Base-by-base conservation (phyloP, 2,888 invertebrate species). In the Pachycephus smyrnensis region DNA sequence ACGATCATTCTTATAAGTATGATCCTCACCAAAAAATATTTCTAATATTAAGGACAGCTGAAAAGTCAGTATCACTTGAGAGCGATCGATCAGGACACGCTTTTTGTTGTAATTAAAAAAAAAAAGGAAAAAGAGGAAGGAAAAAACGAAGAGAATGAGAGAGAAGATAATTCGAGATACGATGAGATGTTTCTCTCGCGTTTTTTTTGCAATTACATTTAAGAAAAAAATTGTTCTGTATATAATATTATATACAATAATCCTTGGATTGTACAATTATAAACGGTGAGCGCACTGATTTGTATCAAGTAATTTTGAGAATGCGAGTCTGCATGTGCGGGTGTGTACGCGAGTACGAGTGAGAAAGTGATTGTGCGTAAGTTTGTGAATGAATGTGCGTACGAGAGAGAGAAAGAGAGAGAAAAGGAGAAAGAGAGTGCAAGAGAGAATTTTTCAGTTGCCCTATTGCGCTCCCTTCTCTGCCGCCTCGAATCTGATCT, bases 201-300 rank as follows among this genome's bases (percentile, higher is more conserved):
- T 87, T 81, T 55, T 55, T 55, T 23, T 81, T 83, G 85, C 83
- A 76, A 82, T 86, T 82, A 84, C 82, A 82, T 84, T 80, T 88
- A 55, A 55, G 40, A 86, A 85, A 86, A 85, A 86, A 82, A 85
- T 87, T 88, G 85, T 37, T 69, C 76, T 82, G 81, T 82, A 79
- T 80, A 80, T 75, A 79, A 80, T 76, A 69, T 84, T 86, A 86
- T 86, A 88, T 86, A 87, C 82, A 83, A 87, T 84, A 85, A 84
- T 84, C 83, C 15, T 86, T 89, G 87, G 85, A 89, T 88, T 88
- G 86, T 88, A 88, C 85, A 85, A 88, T 88, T 88, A 87, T 86
- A 88, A 85, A 86, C 87, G 84, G 88, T 33, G 30, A 89, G 87
- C 88, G 89, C 89, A 89, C 88, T 88, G 88, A 89, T 89, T 89